Conservation (phyloP, 2,888 invertebrate genomes). For the Lasioglossum lativentre region DNA sequence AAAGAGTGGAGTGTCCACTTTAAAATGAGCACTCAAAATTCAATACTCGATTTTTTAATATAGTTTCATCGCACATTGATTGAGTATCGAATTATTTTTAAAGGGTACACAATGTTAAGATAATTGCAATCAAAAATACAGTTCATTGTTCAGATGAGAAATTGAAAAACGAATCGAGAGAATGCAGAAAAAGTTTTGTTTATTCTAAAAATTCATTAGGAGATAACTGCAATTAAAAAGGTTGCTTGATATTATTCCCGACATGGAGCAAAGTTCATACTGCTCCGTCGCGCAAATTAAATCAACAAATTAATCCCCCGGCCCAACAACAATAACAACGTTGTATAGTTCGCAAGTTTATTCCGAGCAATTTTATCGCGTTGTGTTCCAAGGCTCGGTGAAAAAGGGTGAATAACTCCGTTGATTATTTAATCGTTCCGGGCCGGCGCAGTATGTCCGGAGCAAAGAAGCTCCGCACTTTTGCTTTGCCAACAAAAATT, state of each 20-base stretch:
- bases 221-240: not conserved
- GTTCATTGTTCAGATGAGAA: too few species aligned
- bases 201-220: not conserved
- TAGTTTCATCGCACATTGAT: not conserved
- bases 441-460: not conserved
- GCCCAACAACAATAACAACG: not conserved
- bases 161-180: too few species aligned
- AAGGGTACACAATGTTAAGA: too few species aligned
- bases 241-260: not conserved
- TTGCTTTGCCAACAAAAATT: not conserved
- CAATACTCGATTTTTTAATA: not conserved
- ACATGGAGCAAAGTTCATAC: not conserved
- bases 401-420: not conserved
- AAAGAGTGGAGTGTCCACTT: too few species aligned
- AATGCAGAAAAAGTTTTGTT: too few species aligned
- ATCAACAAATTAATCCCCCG: not conserved
- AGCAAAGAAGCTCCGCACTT: not conserved
- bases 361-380: not conserved
- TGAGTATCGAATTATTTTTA: too few species aligned
- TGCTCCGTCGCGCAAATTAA: not conserved
- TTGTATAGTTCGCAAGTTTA: not conserved
- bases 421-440: slow-evolving; percentile 1
- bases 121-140: too few species aligned
- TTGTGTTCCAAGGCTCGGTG: not conserved
- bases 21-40: not conserved